Evolutionary conservation across 2,113 vertebrate genomes (phyloP), one percentile per base, ranked within the genome.

Genomic region (Hyaena hyaena): DNA sequence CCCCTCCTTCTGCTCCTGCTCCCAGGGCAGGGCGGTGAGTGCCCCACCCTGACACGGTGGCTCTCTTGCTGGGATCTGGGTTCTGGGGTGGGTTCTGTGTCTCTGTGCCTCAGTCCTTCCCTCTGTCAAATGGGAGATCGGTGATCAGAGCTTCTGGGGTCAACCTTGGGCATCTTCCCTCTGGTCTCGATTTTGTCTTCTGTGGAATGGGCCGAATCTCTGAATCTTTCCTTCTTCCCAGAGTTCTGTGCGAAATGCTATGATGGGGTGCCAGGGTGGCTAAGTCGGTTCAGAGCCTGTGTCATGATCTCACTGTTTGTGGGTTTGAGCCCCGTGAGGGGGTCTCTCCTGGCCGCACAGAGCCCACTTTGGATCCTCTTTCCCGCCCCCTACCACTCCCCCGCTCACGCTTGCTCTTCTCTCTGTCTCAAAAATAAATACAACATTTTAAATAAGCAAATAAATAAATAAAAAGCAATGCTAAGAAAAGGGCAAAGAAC

Each of bases 11-110:
- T 98, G 26, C 10, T 94, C 35, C 77, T 77, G n/a, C 33, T 93
- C 17, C 48, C 17, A 2, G 0, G 8, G 10, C 83, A 16, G 24
- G 63, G 82, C 0, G 97, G 98, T 98, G 80, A 98, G 98, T 96
- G 7, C 68, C 17, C 33, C 39, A 19, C 17, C 11, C 39, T 1
- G 12, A n/a, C 0, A 10, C 7, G 3, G 3, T 1, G 1, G 16
- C 66, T n/a, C 35, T 45, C 58, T 15, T 2, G 19, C 7, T 14
- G 14, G 26, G 45, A 1, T 55, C 23, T 0, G 4, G 31, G 31
- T 28, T 26, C 23, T 39, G 4, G 77, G 33, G 15, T 21, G 50
- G 12, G 21, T 8, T 39, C 24, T 26, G 1, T 16, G 21, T 55
- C 31, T 76, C 53, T 39, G 53, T 1, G 65, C 88, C 79, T 84